Conservation (phyloP, 2,113 vertebrate genomes). For the Sinocyclocheilus rhinocerous region DNA sequence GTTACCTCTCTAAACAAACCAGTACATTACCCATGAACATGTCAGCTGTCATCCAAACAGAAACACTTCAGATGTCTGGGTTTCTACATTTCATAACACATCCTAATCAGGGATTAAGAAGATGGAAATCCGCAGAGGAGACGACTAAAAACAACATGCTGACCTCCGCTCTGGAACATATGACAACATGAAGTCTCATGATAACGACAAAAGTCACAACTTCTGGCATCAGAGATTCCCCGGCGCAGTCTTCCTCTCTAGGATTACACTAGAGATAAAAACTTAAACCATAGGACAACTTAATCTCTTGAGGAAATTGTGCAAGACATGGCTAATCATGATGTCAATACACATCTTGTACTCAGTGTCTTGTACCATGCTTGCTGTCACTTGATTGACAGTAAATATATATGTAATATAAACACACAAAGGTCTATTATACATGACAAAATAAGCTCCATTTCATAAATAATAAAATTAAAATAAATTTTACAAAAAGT, state of each 20-base stretch:
- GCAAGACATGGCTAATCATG: not conserved
- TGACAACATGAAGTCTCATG: conserved; percentile 58
- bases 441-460: not conserved
- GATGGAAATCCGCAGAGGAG: not conserved
- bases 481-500: conserved; percentile 50
- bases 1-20: not conserved
- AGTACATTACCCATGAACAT: not conserved
- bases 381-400: not conserved
- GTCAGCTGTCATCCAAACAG: not conserved
- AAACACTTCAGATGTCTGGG: not conserved
- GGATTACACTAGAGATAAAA: conserved; percentile 67
- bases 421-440: not conserved
- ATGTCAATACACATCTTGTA: no score
- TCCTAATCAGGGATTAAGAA: not conserved
- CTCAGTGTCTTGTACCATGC: not conserved
- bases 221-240: conserved; percentile 54
- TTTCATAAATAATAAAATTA: not conserved
- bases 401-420: not conserved
- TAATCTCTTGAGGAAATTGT: not conserved
- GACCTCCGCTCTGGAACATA: not conserved
- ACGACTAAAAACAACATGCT: not conserved
- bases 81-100: not conserved
- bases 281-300: not conserved
- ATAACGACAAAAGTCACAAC: conserved; percentile 61
- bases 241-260: conserved; percentile 54